A percentile compares a stretch with the other conserved stretches of the same genome.
phyloP scores from a whole-genome alignment of 2,113 vertebrate species.

The Grallaria varia region DNA sequence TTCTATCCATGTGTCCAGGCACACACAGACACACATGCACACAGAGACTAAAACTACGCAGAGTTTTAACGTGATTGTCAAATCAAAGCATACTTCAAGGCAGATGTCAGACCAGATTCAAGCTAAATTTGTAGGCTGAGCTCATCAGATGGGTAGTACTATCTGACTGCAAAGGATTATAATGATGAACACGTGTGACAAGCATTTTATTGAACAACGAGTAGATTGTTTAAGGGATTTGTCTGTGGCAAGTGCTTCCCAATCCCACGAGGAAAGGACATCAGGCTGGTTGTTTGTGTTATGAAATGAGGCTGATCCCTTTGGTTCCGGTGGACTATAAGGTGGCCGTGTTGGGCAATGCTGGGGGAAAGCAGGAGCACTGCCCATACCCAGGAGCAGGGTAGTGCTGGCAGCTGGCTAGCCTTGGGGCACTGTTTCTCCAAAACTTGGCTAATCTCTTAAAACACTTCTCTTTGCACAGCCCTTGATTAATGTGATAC shows the following conservation, averaged over 20 bases:
- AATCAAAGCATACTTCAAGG: constrained; percentile 50
- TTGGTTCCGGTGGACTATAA: neutral
- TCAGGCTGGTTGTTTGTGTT: neutral
- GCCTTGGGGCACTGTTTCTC: neutral
- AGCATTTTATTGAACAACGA: neutral
- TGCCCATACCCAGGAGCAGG: neutral
- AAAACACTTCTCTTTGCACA: neutral
- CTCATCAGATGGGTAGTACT: constrained; percentile 27
- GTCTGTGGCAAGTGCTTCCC: neutral
- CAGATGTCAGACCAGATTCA: constrained; percentile 26
- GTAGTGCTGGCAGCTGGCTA: neutral
- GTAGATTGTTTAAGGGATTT: neutral
- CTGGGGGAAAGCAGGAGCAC: neutral
- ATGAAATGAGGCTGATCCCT: neutral
- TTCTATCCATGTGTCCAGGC: constrained; percentile 6
- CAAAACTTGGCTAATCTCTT: neutral
- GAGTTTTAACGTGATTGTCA: neutral
- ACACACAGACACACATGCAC: neutral
- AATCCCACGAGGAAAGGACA: neutral
- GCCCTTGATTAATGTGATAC: constrained; percentile 27
- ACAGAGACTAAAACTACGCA: neutral
- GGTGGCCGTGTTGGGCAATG: rapidly evolving
- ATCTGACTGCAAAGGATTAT: neutral
- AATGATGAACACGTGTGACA: constrained; percentile 36
- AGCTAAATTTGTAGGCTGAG: constrained; percentile 42